These are phyloP conservation scores for Vanessa cardui DNA, from an alignment of 2,888 invertebrate genomes.

Conservation along the genomic window DNA sequence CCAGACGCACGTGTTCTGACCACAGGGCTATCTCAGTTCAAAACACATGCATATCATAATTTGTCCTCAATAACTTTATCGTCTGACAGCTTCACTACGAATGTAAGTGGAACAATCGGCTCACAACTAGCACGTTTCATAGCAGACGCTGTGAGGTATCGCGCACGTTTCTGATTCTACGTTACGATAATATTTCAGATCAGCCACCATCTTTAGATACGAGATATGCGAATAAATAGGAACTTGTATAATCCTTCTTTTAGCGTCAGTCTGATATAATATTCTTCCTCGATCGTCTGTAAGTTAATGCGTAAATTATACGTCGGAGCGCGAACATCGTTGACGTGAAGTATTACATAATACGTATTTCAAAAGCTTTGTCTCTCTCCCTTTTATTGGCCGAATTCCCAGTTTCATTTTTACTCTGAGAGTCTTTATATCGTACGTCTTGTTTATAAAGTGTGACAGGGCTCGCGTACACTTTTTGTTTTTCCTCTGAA, in stretches of 20 bases:
- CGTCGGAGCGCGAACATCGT: conserved; percentile 59
- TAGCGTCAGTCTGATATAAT: conserved; percentile 10
- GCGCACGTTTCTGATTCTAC: too few relatives aligned
- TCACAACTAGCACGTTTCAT: too few relatives aligned
- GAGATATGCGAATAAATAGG: conserved; percentile 1
- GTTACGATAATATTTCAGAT: too few relatives aligned
- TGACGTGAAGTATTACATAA: conserved; percentile 56
- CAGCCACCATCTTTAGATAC: not conserved
- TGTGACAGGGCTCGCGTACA: conserved; percentile 39
- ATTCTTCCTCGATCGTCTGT: conserved; percentile 51
- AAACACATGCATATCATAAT: too few relatives aligned
- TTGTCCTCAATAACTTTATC: too few relatives aligned
- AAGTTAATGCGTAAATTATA: conserved; percentile 65
- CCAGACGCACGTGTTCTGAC: too few relatives aligned
- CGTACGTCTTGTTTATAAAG: conserved; percentile 43
- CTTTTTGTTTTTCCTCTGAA: conserved; percentile 41
- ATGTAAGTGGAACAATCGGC: too few relatives aligned
- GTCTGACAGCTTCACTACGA: too few relatives aligned
- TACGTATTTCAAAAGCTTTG: conserved; percentile 57
- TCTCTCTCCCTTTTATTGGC: conserved; percentile 58
- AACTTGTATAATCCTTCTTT: conserved; percentile 1
- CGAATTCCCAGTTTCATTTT: conserved; percentile 60
- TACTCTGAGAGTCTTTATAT: conserved; percentile 41
- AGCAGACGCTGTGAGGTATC: too few relatives aligned
- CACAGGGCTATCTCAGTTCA: too few relatives aligned